Evolutionary conservation across 2,113 vertebrate species (phyloP), one percentile per base, ranked within the genome.

Genomic region (Pseudorhombus dupliciocellatus): DNA sequence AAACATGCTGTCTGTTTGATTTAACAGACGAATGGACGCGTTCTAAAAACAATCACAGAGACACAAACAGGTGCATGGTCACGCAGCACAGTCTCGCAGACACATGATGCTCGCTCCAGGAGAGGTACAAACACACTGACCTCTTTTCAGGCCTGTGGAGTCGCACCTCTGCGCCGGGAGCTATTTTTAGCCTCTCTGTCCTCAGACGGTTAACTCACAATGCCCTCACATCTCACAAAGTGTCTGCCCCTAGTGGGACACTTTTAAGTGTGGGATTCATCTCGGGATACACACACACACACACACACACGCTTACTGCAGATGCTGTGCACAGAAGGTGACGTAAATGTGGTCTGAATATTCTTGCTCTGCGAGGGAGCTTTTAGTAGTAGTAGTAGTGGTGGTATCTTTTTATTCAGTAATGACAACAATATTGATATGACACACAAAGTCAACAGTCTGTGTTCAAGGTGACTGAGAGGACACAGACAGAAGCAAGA

Each of bases 111-210:
- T 80, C 78, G 57, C 67, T 64, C 65, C 62, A 50, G 70, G 75
- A 84, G 50, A 83, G 62, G 51, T 55, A 66, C 84, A 86, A 77
- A 81, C 84, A 74, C 77, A 77, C 58, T 85, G 77, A 90, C 84
- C 81, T 82, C 66, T 80, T 87, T 87, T 71, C 75, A 56, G 26
- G 77, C 66, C 74, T 44, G 67, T 70, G 56, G 74, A 76, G 81
- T 73, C 31, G 14, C 84, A 81, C 81, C 66, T 82, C 84, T 66
- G 77, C 42, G 79, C 79, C 51, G 18, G 8, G 51, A 61, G 82
- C 75, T 90, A 89, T 90, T 88, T 88, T 87, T 80, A 89, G 81
- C 62, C 58, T 24, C 40, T 59, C 44, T 70, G 70, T 84, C 80
- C 85, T 80, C 79, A 77, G 76, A 82, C 75, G 66, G 75, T 85